Evolutionary conservation across 2,888 invertebrate species (phyloP).

Genomic region (Spodoptera picta): DNA sequence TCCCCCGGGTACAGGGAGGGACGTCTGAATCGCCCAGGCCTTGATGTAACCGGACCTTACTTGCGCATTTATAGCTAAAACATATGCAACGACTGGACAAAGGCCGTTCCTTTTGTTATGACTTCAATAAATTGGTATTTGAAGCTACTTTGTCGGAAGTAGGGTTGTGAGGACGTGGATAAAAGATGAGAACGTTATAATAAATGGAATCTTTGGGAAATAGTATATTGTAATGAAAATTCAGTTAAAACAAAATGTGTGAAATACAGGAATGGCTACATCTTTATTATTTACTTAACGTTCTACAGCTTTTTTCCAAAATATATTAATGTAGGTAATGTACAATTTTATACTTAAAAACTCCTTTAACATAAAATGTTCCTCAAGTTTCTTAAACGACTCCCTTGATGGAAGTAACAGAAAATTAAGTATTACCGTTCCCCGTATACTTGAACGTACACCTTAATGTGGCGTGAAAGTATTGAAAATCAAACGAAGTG

Average conservation of each 20-base stretch:
- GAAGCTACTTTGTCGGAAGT: constrained; percentile 17
- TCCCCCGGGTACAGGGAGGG: constrained; percentile 58
- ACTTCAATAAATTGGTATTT: constrained; percentile 39
- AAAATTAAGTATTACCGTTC: constrained; percentile 44
- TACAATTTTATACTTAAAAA: constrained; percentile 28
- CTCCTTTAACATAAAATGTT: constrained; percentile 39
- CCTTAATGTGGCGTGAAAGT: constrained; percentile 12
- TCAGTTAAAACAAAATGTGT: too few relatives aligned
- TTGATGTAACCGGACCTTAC: constrained; percentile 49
- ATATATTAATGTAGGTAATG: constrained; percentile 28
- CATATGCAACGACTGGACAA: constrained; percentile 46
- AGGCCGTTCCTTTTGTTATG: constrained; percentile 42
- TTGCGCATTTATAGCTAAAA: constrained; percentile 40
- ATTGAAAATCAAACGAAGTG: constrained; percentile 23
- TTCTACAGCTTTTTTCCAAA: not conserved
- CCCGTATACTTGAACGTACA: constrained; percentile 22
- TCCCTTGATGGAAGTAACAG: constrained; percentile 40
- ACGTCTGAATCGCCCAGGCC: constrained; percentile 58
- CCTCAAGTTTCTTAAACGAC: constrained; percentile 34
- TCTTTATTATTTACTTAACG: too few relatives aligned
- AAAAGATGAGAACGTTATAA: too few relatives aligned
- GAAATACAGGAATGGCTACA: too few relatives aligned
- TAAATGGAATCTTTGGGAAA: too few relatives aligned
- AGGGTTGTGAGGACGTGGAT: constrained; percentile 2
- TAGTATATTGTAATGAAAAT: too few relatives aligned